Percentiles rank a stretch among this genome's conserved stretches.
Evolutionary conservation across 2,797 vertebrate species (phyloP).

Genomic region (Iguana delicatissima): DNA sequence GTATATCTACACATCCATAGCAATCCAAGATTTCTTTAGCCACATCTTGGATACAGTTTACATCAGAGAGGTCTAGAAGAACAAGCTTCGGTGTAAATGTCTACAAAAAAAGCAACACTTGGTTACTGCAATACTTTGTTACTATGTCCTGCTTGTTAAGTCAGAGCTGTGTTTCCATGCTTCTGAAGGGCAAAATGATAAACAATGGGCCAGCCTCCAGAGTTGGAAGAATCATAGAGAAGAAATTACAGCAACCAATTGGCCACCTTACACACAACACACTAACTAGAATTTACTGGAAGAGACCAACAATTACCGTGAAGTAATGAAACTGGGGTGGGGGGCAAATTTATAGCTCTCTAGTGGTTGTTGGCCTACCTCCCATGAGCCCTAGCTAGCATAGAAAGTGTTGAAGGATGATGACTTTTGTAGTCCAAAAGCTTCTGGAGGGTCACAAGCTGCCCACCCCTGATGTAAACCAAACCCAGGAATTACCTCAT

Average conservation of each 20-base stretch:
- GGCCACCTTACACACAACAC: not conserved
- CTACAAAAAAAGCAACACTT: constrained; percentile 71
- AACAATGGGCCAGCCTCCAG: not conserved
- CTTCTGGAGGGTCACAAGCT: not conserved
- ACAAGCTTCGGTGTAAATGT: constrained; percentile 94
- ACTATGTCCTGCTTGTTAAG: not conserved
- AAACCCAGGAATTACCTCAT: not conserved
- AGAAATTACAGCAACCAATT: not conserved
- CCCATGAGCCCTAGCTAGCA: too few species aligned
- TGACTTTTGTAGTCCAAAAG: not conserved
- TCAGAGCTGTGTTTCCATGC: not conserved
- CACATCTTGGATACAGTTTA: constrained; percentile 87
- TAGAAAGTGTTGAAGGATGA: not conserved
- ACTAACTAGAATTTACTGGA: not conserved
- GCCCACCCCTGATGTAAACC: not conserved
- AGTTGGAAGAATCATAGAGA: not conserved
- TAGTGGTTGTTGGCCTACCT: too few species aligned
- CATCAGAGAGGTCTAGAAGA: constrained; percentile 92
- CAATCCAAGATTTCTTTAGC: constrained; percentile 89
- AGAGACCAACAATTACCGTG: not conserved
- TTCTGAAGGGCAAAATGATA: not conserved
- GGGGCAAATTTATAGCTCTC: too few species aligned
- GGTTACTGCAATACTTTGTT: constrained; percentile 25
- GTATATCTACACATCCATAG: constrained; percentile 93
- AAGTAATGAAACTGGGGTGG: not conserved